Conservation (phyloP, 2,888 invertebrate species). For the Argyresthia goedartella region DNA sequence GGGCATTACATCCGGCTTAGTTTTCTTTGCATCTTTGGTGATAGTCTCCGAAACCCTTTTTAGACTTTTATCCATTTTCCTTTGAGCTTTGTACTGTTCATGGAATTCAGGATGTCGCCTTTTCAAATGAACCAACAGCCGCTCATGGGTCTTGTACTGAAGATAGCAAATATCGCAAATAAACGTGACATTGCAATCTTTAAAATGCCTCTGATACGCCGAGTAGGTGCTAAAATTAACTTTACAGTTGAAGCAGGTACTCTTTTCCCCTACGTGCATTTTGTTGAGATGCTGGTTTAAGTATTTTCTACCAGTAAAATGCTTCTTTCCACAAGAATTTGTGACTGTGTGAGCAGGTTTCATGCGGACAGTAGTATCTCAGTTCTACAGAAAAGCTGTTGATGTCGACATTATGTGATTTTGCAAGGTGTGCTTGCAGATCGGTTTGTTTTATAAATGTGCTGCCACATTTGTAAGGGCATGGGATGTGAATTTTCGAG, state of each 20-base stretch:
- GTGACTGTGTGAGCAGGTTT: constrained; percentile 63
- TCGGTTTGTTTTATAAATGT: constrained; percentile 33
- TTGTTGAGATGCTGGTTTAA: constrained; percentile 80
- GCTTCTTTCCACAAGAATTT: constrained; percentile 41
- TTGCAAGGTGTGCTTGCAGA: constrained; percentile 62
- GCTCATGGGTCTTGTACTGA: constrained; percentile 66
- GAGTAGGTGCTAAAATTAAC: constrained; percentile 66
- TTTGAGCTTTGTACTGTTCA: constrained; percentile 38
- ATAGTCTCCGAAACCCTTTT: constrained; percentile 17
- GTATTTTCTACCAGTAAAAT: constrained; percentile 67
- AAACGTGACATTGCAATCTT: constrained; percentile 68
- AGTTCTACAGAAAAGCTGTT: constrained; percentile 28
- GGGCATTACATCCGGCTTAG: constrained; percentile 17
- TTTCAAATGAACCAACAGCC: constrained; percentile 71
- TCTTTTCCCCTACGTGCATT: constrained; percentile 74
- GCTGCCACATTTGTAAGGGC: constrained; percentile 32
- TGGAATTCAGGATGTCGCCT: constrained; percentile 64
- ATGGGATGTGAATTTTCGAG: constrained; percentile 28
- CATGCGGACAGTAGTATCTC: constrained; percentile 70
- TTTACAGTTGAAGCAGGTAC: constrained; percentile 68
- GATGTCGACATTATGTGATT: constrained; percentile 51
- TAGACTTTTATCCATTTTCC: constrained; percentile 23
- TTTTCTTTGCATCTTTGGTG: constrained; percentile 19
- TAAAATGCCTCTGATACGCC: constrained; percentile 65
- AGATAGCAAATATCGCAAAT: constrained; percentile 64